Evolutionary conservation across 37 sponge, comb jelly and placozoan genomes (phyloP).

Genomic region (Geodia barretti): DNA sequence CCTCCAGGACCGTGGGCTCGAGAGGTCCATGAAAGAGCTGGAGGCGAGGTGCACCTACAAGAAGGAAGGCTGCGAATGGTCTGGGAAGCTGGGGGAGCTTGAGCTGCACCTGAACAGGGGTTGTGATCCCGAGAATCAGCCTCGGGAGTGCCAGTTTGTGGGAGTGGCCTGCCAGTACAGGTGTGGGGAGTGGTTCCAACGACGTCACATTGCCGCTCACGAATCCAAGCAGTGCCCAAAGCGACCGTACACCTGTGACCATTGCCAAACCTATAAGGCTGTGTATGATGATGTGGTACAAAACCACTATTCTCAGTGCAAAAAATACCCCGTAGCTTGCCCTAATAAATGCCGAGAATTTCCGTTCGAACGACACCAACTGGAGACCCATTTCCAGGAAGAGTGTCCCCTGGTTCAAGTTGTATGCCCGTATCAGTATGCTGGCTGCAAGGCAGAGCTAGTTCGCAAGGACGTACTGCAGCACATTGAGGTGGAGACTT

Average conservation of each 20-base stretch:
- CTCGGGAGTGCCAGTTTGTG: conserved; percentile 9
- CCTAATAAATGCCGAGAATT: conserved; percentile 14
- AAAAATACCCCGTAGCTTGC: conserved; percentile 16
- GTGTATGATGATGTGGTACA: conserved; percentile 21
- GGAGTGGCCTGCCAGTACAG: conserved; percentile 14
- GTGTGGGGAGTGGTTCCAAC: neutral
- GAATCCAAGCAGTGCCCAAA: conserved; percentile 1
- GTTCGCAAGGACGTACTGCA: conserved; percentile 7
- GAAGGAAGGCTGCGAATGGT: conserved; percentile 28
- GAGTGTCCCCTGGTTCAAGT: conserved; percentile 11
- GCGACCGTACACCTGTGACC: conserved; percentile 30
- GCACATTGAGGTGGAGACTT: too few species aligned
- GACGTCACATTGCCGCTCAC: conserved; percentile 4
- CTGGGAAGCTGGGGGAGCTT: conserved; percentile 19
- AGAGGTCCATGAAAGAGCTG: conserved; percentile 14
- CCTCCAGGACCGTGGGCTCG: conserved; percentile 21
- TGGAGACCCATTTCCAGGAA: conserved; percentile 10
- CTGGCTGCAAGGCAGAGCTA: conserved; percentile 21
- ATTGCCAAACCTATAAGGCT: conserved; percentile 14
- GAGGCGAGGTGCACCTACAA: conserved; percentile 13
- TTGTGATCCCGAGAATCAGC: neutral
- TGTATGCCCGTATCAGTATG: conserved; percentile 23
- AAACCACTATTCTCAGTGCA: conserved; percentile 18
- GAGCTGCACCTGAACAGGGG: conserved; percentile 2
- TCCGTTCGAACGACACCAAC: conserved; percentile 3